phyloP scores from a whole-genome alignment of 2,797 vertebrate genomes.

The Gymnopithys bicolor region DNA sequence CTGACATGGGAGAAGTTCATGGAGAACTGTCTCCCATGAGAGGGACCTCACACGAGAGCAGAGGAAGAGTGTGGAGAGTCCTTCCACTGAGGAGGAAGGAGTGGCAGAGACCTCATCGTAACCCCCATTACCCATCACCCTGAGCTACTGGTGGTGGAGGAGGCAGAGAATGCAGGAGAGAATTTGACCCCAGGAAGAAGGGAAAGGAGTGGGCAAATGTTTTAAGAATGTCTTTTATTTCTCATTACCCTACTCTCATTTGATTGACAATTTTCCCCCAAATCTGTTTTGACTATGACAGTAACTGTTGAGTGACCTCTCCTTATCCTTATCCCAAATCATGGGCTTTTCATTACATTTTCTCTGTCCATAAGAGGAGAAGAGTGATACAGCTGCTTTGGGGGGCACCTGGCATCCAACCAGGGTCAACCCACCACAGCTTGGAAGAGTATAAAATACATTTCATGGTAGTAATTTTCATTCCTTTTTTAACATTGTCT shows the following conservation, averaged over 20 bases:
- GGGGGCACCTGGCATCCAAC: not conserved
- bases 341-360: not conserved
- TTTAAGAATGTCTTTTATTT: not conserved
- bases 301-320: not conserved
- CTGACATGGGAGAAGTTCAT: not conserved
- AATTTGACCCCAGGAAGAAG: not conserved
- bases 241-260: not conserved
- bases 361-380: not conserved
- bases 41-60: not conserved
- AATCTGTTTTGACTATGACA: not conserved
- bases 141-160: not conserved
- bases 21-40: not conserved
- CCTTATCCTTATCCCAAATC: not conserved
- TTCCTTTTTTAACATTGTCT: not conserved
- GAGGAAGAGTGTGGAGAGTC: not conserved
- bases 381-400: not conserved
- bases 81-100: not conserved
- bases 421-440: not conserved
- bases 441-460: not conserved
- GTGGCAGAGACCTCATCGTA: not conserved
- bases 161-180: not conserved
- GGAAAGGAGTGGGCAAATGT: not conserved
- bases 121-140: too few species aligned
- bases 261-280: not conserved
- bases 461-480: not conserved